Conservation (phyloP, 2,113 vertebrate genomes). For the Pampusana beccarii region DNA sequence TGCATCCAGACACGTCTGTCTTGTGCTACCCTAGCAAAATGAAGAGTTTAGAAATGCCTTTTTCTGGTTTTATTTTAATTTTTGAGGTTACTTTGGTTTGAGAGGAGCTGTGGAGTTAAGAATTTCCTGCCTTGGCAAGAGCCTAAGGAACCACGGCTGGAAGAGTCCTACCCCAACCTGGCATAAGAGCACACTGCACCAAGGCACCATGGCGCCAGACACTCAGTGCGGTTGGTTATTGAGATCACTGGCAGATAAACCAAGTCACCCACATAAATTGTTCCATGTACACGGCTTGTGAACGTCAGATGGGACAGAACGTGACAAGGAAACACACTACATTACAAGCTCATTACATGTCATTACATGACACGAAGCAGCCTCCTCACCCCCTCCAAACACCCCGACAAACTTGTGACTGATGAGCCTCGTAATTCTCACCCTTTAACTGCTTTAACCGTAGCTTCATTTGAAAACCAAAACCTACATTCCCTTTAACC, state of each 20-base stretch:
- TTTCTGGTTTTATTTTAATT: background rate
- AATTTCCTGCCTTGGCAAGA: background rate
- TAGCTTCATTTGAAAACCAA: background rate
- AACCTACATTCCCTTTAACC: background rate
- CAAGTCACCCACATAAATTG: background rate
- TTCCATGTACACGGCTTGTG: accelerated
- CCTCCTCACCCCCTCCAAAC: background rate
- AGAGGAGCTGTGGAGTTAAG: background rate
- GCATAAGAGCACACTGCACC: background rate
- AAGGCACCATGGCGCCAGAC: background rate
- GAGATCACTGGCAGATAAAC: background rate
- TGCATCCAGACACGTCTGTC: background rate
- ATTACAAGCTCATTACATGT: too few relatives aligned
- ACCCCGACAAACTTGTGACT: background rate
- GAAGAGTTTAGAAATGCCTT: background rate
- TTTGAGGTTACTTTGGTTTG: background rate
- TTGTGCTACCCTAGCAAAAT: background rate
- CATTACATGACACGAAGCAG: background rate
- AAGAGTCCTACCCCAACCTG: background rate
- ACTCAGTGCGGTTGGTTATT: accelerated
- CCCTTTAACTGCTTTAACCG: background rate
- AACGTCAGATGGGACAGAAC: background rate
- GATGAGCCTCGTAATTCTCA: background rate
- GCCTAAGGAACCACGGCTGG: background rate
- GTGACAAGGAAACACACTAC: background rate